phyloP scores from a whole-genome alignment of 53 echinoderm and acorn worm species.

The Holothuria scabra region DNA sequence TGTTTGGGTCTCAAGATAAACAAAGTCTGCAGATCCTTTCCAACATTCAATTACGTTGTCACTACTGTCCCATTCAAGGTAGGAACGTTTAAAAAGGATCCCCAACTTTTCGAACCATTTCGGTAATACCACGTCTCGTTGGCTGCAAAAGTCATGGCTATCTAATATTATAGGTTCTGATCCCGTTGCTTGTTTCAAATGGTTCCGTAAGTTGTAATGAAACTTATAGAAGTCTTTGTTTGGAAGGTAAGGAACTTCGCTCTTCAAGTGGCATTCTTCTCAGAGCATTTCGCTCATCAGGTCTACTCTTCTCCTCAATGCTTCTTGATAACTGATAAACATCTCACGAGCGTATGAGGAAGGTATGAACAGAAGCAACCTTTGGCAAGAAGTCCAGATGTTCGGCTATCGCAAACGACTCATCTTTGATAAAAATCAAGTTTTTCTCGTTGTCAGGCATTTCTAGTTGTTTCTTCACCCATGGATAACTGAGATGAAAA shows the following conservation, averaged over 20 bases:
- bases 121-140: neutral
- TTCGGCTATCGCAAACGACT: neutral
- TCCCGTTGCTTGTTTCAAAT: neutral
- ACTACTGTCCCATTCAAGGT: neutral
- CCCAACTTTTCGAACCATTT: neutral
- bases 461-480: conserved; percentile 11
- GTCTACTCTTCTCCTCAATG: too few species aligned
- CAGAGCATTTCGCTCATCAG: too few species aligned
- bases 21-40: neutral
- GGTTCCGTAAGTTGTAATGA: neutral
- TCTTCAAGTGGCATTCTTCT: too few species aligned
- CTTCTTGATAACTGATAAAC: neutral
- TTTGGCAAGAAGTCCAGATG: neutral
- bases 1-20: neutral
- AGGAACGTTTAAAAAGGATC: neutral
- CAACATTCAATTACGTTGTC: neutral
- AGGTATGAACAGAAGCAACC: neutral
- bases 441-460: neutral
- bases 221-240: neutral
- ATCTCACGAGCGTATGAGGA: neutral
- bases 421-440: neutral
- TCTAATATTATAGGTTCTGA: neutral
- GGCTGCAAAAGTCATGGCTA: neutral
- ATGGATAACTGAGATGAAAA: neutral
- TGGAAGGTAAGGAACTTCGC: neutral